Evolutionary conservation across 2,113 vertebrate species (phyloP).

Genomic region (Leucoraja erinaceus): DNA sequence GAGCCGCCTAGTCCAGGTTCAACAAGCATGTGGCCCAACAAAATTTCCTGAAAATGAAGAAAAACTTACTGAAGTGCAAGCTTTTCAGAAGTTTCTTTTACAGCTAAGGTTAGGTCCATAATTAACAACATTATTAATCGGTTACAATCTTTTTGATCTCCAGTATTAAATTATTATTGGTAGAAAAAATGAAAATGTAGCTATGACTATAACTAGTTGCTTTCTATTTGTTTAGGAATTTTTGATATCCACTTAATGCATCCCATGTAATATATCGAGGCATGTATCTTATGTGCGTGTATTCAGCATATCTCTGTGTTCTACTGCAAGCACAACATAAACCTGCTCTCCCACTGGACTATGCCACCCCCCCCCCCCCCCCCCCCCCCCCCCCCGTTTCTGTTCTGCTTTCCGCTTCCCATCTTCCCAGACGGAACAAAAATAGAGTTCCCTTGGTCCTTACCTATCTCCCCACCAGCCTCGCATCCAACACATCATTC

Average conservation of each 20-base stretch:
- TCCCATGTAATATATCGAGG: neutral
- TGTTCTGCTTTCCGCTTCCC: no score
- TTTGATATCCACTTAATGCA: neutral
- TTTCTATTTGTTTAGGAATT: no score
- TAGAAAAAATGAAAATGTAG: neutral
- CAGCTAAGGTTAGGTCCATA: neutral
- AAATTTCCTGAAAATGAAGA: conserved; percentile 34
- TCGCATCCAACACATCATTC: no score
- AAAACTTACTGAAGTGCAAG: conserved; percentile 13
- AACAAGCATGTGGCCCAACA: conserved; percentile 13
- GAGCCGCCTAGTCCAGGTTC: conserved; percentile 9
- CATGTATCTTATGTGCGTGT: neutral
- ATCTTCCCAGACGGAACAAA: no score
- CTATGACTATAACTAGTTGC: neutral
- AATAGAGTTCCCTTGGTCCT: no score
- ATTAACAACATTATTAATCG: neutral
- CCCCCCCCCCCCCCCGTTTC: no score
- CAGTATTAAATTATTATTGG: neutral
- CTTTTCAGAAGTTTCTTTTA: conserved; percentile 30
- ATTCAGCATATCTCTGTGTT: no score
- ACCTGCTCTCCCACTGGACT: no score
- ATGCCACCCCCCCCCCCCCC: no score
- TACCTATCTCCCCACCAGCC: no score
- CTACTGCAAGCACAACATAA: neutral
- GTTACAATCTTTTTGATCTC: neutral